Percentiles rank a stretch among this genome's conserved stretches.
These are phyloP conservation scores for Misgurnus anguillicaudatus DNA, from an alignment of 2,113 vertebrate genomes.

Conservation along the genomic window DNA sequence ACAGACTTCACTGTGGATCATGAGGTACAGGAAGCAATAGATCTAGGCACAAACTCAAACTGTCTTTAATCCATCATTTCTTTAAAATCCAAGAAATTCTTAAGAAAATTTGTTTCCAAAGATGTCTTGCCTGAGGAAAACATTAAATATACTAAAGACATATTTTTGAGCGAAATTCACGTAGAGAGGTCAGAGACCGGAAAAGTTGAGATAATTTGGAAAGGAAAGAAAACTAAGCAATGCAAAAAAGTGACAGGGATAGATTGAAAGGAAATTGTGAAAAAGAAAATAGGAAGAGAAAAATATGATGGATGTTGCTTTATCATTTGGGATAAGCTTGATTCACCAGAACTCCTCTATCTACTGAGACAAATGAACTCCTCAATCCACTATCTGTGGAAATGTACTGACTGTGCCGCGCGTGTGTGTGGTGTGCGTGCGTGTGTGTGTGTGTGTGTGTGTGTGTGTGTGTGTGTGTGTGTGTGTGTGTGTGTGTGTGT, in stretches of 20 bases:
- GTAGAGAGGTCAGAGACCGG: not conserved
- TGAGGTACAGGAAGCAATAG: not conserved
- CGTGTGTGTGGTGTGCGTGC: constrained; percentile 11
- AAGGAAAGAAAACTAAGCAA: not conserved
- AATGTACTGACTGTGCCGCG: not conserved
- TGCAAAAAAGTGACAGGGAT: not conserved
- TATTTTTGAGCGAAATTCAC: not conserved
- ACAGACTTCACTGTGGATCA: not conserved
- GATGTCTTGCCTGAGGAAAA: not conserved
- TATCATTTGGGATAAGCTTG: constrained; percentile 30
- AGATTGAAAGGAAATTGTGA: not conserved
- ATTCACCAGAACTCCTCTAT: constrained; percentile 18
- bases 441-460: constrained; percentile 30
- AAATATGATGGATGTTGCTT: constrained; percentile 7
- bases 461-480: not conserved
- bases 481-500: constrained; percentile 36
- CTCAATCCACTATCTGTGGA: not conserved
- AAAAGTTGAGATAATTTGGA: not conserved
- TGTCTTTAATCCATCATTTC: no score
- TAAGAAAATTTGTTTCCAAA: not conserved
- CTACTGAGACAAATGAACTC: constrained; percentile 7
- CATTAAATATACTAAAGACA: not conserved
- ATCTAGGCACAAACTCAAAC: not conserved
- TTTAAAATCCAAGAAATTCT: not conserved
- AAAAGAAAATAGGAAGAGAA: not conserved